phyloP scores from a whole-genome alignment of 2,113 vertebrate species.

The Plectropomus leopardus region DNA sequence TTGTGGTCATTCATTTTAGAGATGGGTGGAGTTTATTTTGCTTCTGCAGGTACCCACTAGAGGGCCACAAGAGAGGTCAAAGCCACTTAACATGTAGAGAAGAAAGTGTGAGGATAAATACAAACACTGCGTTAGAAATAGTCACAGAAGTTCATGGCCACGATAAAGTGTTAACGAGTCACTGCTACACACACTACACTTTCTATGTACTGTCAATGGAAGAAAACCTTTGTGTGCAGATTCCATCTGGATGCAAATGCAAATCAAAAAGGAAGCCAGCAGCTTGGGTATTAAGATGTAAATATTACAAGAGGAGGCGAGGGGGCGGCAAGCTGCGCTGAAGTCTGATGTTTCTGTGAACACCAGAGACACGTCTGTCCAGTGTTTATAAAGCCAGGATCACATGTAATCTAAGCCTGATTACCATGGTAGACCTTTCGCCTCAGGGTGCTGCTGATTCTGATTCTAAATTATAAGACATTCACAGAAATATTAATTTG shows the following conservation, averaged over 20 bases:
- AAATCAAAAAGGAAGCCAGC: slow-evolving; percentile 31
- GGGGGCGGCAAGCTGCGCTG: slow-evolving; percentile 19
- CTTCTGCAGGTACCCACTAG: not conserved
- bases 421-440: not conserved
- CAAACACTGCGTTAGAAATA: not conserved
- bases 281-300: slow-evolving; percentile 36
- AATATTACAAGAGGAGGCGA: slow-evolving; percentile 26
- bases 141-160: not conserved
- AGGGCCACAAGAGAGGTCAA: not conserved
- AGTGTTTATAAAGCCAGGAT: not conserved
- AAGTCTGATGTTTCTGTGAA: not conserved
- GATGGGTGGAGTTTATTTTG: not conserved
- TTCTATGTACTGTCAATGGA: not conserved
- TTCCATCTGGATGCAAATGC: slow-evolving; percentile 51
- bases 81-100: not conserved
- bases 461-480: not conserved
- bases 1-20: not conserved
- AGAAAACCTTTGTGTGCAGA: slow-evolving; percentile 7
- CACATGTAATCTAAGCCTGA: not conserved
- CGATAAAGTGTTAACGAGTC: slow-evolving; percentile 4
- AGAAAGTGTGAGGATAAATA: not conserved
- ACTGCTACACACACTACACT: not conserved
- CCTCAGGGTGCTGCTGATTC: not conserved
- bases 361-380: not conserved
- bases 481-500: not conserved